These are phyloP conservation scores for Entosphenus tridentatus DNA, from an alignment of 2,113 vertebrate species.

Conservation along the genomic window DNA sequence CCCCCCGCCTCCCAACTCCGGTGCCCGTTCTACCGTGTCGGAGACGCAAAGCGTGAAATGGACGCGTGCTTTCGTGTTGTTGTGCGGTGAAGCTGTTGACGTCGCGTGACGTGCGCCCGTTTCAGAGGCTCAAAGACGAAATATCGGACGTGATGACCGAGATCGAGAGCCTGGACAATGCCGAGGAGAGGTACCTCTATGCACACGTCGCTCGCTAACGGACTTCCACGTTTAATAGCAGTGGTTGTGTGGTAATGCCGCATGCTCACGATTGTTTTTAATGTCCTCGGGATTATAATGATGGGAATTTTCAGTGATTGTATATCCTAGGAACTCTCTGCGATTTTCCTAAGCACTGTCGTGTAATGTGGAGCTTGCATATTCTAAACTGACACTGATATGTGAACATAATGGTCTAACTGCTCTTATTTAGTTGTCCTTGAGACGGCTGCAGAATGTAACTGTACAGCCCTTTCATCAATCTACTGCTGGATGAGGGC, in stretches of 20 bases:
- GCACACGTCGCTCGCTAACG: not conserved
- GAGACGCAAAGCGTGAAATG: too few species aligned
- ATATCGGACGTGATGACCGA: slow-evolving; percentile 96
- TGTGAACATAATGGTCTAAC: too few species aligned
- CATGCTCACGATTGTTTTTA: not conserved
- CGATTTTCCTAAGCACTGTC: slow-evolving; percentile 2
- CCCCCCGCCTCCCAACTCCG: too few species aligned
- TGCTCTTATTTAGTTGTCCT: too few species aligned
- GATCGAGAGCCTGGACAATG: slow-evolving; percentile 76
- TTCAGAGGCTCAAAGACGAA: slow-evolving; percentile 79
- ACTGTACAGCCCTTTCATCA: too few species aligned
- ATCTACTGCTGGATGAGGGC: too few species aligned
- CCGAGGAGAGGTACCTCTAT: slow-evolving; percentile 54
- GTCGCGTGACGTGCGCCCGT: not conserved
- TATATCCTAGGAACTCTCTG: slow-evolving; percentile 9
- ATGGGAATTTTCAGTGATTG: not conserved
- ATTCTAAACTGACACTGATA: too few species aligned
- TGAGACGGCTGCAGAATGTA: too few species aligned
- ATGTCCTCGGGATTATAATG: not conserved
- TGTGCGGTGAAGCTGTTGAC: too few species aligned
- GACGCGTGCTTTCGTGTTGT: too few species aligned
- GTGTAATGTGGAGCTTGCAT: not conserved
- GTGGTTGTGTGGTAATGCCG: not conserved
- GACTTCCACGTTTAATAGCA: not conserved
- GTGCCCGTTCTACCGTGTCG: too few species aligned